Base-by-base conservation (phyloP, 1,140 invertebrate genomes). In the Anoplolepis gracilipes region DNA sequence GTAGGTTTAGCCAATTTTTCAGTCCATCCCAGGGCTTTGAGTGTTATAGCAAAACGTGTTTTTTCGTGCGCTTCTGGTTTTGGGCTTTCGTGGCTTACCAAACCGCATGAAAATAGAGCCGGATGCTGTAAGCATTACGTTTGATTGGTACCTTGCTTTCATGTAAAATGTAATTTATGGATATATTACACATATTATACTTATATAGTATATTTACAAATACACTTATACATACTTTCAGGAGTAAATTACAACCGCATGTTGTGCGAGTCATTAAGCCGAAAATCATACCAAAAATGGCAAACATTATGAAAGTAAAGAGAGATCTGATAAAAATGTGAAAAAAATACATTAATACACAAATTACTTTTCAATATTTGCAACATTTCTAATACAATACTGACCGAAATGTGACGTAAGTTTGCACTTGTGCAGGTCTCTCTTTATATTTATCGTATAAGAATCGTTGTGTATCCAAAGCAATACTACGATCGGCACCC, bases 401-500 rank as follows among this genome's bases (percentile, higher is more conserved):
- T 90, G 92, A 95, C 76, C 91, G 89, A n/a, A 96, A 92, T 2
- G 94, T 95, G 2, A 97, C 62, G 91, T 97, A 98, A 1, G 96
- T 95, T 64, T 96, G 95, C 91, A 97, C 94, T 92, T 97, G 97
- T 2, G 96, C 95, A 1, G 98, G 98, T 25, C 97, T 95, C 87
- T 96, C 95, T 70, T 97, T 96, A 11, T 97, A 96, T 4, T 95
- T 94, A 36, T 97, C 96, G 90, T 96, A 97, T 3, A 97, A 96
- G 92, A 96, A 96, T 62, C 97, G 95, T 89, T 99, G 98, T 1
- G 98, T 97, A 30, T 98, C 96, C 73, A 96, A 92, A 4, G 97
- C 96, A 10, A 99, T 96, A 8, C 97, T 97, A 78, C 96, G 96
- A 95, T 99, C 98, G 30, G 97, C 95, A 10, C 97, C 97, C 0